Percentiles rank a stretch among this genome's conserved stretches.
Conservation (phyloP, 2,888 invertebrate species). For the Hymenopus coronatus region DNA sequence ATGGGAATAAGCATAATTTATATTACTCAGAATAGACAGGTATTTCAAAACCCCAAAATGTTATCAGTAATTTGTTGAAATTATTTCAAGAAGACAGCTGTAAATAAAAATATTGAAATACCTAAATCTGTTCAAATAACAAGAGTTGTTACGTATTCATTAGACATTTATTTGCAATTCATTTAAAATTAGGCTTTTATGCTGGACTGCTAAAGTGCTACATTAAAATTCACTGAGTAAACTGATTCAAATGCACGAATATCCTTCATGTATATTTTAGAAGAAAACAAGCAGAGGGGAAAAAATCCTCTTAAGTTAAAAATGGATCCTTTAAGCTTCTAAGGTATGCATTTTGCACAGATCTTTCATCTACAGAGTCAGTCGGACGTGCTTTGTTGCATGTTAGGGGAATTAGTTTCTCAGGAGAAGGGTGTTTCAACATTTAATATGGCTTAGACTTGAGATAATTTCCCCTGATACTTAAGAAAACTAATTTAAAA, state of each 20-base stretch:
- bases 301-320: neutral
- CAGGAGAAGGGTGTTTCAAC: neutral
- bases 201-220: neutral
- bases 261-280: neutral
- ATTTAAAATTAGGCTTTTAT: neutral
- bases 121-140: no score
- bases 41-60: no score
- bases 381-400: neutral
- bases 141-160: neutral
- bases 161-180: neutral
- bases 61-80: no score
- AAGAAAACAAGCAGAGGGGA: neutral
- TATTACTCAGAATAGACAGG: no score
- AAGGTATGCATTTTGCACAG: neutral
- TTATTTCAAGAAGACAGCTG: no score
- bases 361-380: neutral
- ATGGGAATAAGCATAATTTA: no score
- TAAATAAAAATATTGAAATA: no score
- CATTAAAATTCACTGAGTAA: neutral
- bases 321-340: neutral
- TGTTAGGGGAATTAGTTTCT: neutral
- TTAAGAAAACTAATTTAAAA: neutral
- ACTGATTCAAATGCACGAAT: neutral
- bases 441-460: neutral
- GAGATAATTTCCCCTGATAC: conserved; percentile 5